Base-by-base conservation (phyloP, 2,888 invertebrate species). In the Harpagoxenus sublaevis region DNA sequence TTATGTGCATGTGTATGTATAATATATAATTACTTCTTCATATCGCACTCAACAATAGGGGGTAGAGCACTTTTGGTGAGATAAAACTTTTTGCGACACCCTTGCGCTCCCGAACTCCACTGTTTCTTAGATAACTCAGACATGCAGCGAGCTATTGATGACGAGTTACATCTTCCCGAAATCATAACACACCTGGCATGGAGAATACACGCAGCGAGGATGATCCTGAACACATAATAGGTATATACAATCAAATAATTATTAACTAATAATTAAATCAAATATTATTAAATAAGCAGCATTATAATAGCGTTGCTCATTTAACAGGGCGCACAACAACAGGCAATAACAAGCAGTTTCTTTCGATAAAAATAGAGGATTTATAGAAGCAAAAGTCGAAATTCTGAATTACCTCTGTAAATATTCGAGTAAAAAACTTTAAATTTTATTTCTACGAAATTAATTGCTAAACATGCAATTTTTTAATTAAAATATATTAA, bases 91-190 rank as follows among this genome's bases (percentile, higher is more conserved):
- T 68, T 66, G 75, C 74, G 83, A 88, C 83, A 78, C 3, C 9
- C 42, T 18, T 86, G 63, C 45, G 57, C 42, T 23, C 42, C 53
- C 12, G 42, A 12, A 28, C 53, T 75, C 71, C 77, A 86, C 60
- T 68, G 84, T 39, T 91, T 89, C 77, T 90, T 92, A 91, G 89
- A 88, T 55, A 91, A 63, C 86, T 90, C 89, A 42, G 90, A 89
- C 74, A 90, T 86, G 84, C 89, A 88, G 71, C 93, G 92, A 85
- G 91, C 65, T 73, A 91, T 88, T 85, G 90, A 86, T 79, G 89
- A 86, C 55, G 93, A 35, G 70, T 86, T 89, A 88, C 93, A 94
- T 94, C 94, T 93, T 93, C 93, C 92, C 91, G 91, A 92, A 94
- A 92, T 93, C 94, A 95, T 94, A 94, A 94, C 94, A 94, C 84